A percentile compares a stretch with the other conserved stretches of the same genome.
Conservation (phyloP, 2,113 vertebrate genomes). For the Syrmaticus mikado region DNA sequence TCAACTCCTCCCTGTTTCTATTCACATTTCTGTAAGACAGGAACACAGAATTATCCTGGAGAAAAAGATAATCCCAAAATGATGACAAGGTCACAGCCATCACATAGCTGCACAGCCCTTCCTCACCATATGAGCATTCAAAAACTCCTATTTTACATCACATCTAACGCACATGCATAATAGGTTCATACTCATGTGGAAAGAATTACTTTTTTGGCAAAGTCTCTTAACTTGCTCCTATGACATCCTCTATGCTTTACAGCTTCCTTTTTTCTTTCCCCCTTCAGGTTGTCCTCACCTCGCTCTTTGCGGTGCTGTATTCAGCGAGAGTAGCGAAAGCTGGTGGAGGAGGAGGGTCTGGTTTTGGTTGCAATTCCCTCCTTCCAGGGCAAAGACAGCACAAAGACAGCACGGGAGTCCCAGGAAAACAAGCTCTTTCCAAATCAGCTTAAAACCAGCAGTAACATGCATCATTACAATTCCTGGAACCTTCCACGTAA, state of each 20-base stretch:
- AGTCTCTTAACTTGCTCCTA: not conserved
- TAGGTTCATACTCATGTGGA: not conserved
- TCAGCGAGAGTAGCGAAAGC: not conserved
- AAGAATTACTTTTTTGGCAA: not conserved
- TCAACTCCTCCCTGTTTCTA: not conserved
- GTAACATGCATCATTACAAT: not conserved
- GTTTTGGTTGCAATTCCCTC: not conserved
- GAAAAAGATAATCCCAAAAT: not conserved
- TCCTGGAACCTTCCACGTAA: not conserved
- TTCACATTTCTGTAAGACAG: not conserved
- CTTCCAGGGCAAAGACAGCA: constrained; percentile 18
- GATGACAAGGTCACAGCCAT: rapidly evolving
- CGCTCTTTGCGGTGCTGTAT: constrained; percentile 1
- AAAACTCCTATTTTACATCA: not conserved
- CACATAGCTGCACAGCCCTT: not conserved
- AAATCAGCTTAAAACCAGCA: not conserved
- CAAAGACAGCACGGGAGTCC: not conserved
- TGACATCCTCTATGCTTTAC: not conserved
- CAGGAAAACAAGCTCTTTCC: not conserved
- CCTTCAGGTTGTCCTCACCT: not conserved
- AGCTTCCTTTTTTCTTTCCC: not conserved
- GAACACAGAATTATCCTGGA: constrained; percentile 4
- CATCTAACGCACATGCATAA: not conserved
- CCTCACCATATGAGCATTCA: not conserved
- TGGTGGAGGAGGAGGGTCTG: not conserved